A percentile compares a stretch with the other conserved stretches of the same genome.
These are phyloP conservation scores for Linepithema humile DNA, from an alignment of 1,140 invertebrate genomes.

Conservation along the genomic window DNA sequence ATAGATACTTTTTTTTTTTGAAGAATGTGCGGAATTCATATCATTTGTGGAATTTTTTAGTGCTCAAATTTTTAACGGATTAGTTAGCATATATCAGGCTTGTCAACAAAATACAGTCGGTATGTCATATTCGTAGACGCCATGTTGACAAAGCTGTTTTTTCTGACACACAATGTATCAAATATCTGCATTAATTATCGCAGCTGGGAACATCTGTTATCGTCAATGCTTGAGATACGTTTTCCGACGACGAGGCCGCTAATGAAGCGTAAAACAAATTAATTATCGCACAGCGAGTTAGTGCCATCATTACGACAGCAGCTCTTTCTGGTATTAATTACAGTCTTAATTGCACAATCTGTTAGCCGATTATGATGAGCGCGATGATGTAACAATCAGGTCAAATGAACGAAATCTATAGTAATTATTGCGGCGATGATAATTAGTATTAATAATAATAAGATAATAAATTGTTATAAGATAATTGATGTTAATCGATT, in stretches of 20 bases:
- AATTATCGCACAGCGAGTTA: conserved; percentile 15
- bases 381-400: conserved; percentile 33
- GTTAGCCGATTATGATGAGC: conserved; percentile 36
- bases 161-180: not conserved
- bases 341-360: conserved; percentile 50
- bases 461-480: conserved; percentile 14
- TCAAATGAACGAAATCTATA: conserved; percentile 3
- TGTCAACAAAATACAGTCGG: too few relatives aligned
- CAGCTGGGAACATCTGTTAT: conserved; percentile 13
- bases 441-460: conserved; percentile 24
- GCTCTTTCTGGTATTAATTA: conserved; percentile 38
- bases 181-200: conserved; percentile 31
- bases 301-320: not conserved
- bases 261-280: conserved; percentile 53
- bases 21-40: too few relatives aligned
- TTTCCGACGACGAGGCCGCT: conserved; percentile 17
- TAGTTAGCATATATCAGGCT: too few relatives aligned
- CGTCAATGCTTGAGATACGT: conserved; percentile 14
- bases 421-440: not conserved
- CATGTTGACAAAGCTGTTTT: not conserved
- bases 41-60: too few relatives aligned
- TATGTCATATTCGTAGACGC: too few relatives aligned
- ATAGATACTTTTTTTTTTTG: too few relatives aligned
- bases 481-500: conserved; percentile 9
- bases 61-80: too few relatives aligned